Evolutionary conservation across 2,113 vertebrate genomes (phyloP).

Genomic region (Periophthalmus modestus): DNA sequence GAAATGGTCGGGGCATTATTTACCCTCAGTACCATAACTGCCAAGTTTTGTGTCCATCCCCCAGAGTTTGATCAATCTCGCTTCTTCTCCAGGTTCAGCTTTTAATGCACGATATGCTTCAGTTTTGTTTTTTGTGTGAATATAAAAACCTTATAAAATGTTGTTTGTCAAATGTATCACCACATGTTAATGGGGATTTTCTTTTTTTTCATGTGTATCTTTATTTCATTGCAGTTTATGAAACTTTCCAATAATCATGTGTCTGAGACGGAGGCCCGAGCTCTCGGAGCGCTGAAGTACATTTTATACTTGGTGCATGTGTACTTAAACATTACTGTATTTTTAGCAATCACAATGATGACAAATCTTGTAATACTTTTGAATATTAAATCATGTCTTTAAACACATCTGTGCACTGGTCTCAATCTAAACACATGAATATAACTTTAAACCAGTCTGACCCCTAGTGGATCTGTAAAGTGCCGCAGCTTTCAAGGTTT

Average conservation of each 20-base stretch:
- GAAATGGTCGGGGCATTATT: slow-evolving; percentile 26
- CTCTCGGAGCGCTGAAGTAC: slow-evolving; percentile 51
- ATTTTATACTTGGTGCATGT: slow-evolving; percentile 34
- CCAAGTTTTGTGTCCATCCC: background rate
- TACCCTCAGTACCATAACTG: slow-evolving; percentile 22
- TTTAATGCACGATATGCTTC: background rate
- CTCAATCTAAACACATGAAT: background rate
- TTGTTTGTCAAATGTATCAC: background rate
- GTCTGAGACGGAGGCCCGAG: slow-evolving; percentile 34
- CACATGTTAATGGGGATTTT: slow-evolving; percentile 26
- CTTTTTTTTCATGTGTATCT: slow-evolving; percentile 10
- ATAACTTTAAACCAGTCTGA: slow-evolving; percentile 18
- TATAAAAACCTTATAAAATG: background rate
- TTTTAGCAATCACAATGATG: slow-evolving; percentile 27
- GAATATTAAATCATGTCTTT: background rate
- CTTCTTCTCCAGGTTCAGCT: background rate
- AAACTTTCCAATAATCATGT: slow-evolving; percentile 21
- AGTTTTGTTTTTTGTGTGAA: too few species aligned
- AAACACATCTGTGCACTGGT: background rate
- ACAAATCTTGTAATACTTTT: background rate
- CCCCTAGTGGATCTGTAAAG: slow-evolving; percentile 75
- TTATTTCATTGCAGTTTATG: slow-evolving; percentile 27
- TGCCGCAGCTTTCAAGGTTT: too few species aligned
- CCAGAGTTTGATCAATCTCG: background rate
- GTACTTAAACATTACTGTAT: slow-evolving; percentile 47